A percentile compares a stretch with the other conserved stretches of the same genome.
Conservation (phyloP, 1,140 invertebrate species). For the Centruroides sculpturatus region DNA sequence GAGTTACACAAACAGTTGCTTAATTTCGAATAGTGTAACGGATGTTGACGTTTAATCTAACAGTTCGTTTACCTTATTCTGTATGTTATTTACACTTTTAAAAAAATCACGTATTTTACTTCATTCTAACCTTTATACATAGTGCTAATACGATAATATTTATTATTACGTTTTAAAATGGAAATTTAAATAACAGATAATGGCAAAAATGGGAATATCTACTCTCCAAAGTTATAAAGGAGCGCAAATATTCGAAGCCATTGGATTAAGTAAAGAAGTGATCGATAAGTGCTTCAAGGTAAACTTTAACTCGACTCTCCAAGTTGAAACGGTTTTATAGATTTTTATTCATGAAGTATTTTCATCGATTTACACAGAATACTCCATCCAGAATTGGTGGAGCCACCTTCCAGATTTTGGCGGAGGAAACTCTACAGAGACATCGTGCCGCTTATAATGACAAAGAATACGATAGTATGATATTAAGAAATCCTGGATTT, state of each 20-base stretch:
- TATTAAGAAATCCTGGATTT: constrained; percentile 83
- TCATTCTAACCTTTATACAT: too few species aligned
- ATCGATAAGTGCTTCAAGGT: constrained; percentile 87
- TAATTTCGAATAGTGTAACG: too few species aligned
- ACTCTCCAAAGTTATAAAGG: constrained; percentile 99
- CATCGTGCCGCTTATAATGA: constrained; percentile 64
- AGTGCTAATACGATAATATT: too few species aligned
- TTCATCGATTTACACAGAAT: constrained; percentile 40
- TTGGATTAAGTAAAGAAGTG: constrained; percentile 81
- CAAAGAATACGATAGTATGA: constrained; percentile 47
- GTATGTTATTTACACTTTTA: too few species aligned
- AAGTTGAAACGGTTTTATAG: too few species aligned
- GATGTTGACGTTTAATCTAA: too few species aligned
- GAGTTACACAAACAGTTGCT: too few species aligned
- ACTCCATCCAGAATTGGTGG: constrained; percentile 92
- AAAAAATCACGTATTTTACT: too few species aligned
- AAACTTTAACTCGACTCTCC: constrained; percentile 2
- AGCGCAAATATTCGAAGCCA: constrained; percentile 98
- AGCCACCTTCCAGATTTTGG: constrained; percentile 73
- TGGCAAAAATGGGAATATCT: constrained; percentile 99
- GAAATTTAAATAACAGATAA: constrained; percentile 40
- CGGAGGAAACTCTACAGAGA: constrained; percentile 69
- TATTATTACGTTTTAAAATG: too few species aligned
- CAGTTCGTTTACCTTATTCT: too few species aligned
- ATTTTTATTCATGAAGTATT: neutral